Evolutionary conservation across 2,797 vertebrate species (phyloP).

Genomic region (Staurois parvus): DNA sequence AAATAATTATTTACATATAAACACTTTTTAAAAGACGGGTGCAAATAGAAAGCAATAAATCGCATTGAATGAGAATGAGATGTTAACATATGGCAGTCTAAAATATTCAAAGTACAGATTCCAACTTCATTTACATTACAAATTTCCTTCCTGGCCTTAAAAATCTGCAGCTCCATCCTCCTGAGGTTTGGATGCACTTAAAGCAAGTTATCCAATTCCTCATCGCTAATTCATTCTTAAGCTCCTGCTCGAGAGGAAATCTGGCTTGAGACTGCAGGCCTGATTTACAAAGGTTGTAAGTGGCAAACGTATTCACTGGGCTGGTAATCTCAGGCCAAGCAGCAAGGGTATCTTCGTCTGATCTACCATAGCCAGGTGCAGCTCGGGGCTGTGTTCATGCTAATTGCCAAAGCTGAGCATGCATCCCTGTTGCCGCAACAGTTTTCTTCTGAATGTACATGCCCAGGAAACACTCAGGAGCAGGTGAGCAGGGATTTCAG

Average conservation of each 20-base stretch:
- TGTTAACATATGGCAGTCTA: background rate
- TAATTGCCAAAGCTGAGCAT: too few relatives aligned
- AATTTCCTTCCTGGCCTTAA: conserved; percentile 30
- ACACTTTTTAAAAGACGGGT: background rate
- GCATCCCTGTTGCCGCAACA: too few relatives aligned
- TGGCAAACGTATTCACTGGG: background rate
- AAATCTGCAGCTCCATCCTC: conserved; percentile 34
- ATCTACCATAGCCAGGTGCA: background rate
- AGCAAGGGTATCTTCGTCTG: background rate
- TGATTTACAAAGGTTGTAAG: background rate
- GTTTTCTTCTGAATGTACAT: too few relatives aligned
- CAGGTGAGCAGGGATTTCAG: too few relatives aligned
- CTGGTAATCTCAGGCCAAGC: background rate
- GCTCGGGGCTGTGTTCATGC: too few relatives aligned
- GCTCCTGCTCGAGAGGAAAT: conserved; percentile 43
- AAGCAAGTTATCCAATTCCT: conserved; percentile 47
- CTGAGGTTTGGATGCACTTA: conserved; percentile 47
- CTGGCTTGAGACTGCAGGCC: conserved; percentile 38
- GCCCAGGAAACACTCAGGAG: too few relatives aligned
- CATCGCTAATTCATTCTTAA: conserved; percentile 53
- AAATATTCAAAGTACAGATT: conserved; percentile 31
- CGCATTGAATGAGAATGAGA: background rate
- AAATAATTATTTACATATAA: conserved; percentile 9
- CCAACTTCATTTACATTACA: conserved; percentile 47
- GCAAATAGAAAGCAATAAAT: conserved; percentile 23